Evolutionary conservation across 2,888 invertebrate genomes (phyloP).

Genomic region (Drosophila borborema): DNA sequence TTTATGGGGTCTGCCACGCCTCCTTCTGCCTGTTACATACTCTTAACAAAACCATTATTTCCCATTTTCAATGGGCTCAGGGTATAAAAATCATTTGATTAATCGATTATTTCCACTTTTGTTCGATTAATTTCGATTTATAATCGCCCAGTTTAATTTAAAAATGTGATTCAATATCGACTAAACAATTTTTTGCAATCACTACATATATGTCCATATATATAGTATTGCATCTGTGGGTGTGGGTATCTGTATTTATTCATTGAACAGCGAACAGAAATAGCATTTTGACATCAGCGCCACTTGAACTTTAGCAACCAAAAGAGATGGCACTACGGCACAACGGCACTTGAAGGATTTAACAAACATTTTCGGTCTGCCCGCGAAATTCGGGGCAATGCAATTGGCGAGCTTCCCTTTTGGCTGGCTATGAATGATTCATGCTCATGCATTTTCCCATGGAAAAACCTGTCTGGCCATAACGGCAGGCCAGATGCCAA

Average conservation of each 20-base stretch:
- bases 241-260: not conserved
- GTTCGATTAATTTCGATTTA: too few relatives aligned
- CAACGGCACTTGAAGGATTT: slow-evolving; percentile 59
- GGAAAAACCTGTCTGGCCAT: slow-evolving; percentile 65
- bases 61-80: too few relatives aligned
- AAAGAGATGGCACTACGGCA: slow-evolving; percentile 20
- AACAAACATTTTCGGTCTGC: slow-evolving; percentile 62
- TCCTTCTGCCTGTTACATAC: too few relatives aligned
- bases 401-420: slow-evolving; percentile 20
- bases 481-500: too few relatives aligned
- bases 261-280: slow-evolving; percentile 9
- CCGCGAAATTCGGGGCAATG: slow-evolving; percentile 43
- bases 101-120: too few relatives aligned
- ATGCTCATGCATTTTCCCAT: slow-evolving; percentile 71
- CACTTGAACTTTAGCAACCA: slow-evolving; percentile 64
- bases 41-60: too few relatives aligned
- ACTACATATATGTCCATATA: not conserved
- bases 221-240: not conserved
- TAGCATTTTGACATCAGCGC: slow-evolving; percentile 34
- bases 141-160: too few relatives aligned
- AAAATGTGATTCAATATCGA: too few relatives aligned
- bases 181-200: too few relatives aligned
- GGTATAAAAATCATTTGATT: too few relatives aligned
- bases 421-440: slow-evolving; percentile 56
- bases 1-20: too few relatives aligned